Conservation (phyloP, 2,797 vertebrate genomes). For the Diplodus puntazzo region DNA sequence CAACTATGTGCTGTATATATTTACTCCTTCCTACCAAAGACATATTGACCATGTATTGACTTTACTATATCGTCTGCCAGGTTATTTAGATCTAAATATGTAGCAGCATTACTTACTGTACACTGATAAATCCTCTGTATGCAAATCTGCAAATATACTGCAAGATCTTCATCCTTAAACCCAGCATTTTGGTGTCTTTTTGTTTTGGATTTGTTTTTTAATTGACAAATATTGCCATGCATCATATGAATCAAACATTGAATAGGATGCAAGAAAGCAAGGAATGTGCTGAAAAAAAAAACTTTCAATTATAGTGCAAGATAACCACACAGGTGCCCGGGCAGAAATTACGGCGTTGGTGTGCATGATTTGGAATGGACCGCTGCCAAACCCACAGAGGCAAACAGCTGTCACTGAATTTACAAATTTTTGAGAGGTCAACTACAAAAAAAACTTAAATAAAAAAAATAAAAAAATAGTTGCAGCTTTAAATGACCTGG, state of each 20-base stretch:
- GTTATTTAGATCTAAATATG: constrained; percentile 38
- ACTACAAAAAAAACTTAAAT: background rate
- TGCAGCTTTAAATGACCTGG: background rate
- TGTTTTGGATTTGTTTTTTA: background rate
- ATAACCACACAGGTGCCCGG: background rate
- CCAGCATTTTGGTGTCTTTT: background rate
- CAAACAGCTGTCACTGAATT: constrained; percentile 19
- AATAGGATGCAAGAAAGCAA: background rate
- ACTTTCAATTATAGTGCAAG: background rate
- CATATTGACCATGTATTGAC: constrained; percentile 38
- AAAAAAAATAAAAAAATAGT: background rate
- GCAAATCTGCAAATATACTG: background rate
- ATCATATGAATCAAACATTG: background rate
- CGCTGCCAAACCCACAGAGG: constrained; percentile 1
- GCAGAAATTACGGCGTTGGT: background rate
- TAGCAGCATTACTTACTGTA: background rate
- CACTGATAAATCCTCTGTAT: background rate
- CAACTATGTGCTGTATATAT: constrained; percentile 42
- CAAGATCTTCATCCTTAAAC: background rate
- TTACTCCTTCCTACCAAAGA: constrained; percentile 35
- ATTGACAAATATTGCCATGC: background rate
- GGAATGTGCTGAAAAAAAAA: background rate
- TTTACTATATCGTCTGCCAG: constrained; percentile 14
- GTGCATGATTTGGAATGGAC: background rate
- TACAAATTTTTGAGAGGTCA: background rate